Evolutionary conservation across 2,797 vertebrate species (phyloP).

Genomic region (Fistularia tabacaria): DNA sequence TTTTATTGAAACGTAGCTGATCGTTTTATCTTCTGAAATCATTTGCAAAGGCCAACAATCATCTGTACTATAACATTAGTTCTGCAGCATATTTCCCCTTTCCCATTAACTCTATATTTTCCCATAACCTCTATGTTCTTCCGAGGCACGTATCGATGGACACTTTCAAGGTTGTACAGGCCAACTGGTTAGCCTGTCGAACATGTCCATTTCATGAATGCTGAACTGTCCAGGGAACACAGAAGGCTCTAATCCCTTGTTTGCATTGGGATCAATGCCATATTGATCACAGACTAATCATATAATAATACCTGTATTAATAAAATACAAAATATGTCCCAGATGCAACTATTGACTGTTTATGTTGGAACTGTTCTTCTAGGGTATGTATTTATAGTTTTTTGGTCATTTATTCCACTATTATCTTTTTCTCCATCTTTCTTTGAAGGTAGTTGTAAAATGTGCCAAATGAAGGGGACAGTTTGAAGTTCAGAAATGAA

Average conservation of each 20-base stretch:
- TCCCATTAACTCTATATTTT: conserved; percentile 56
- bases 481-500: conserved; percentile 62
- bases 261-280: conserved; percentile 65
- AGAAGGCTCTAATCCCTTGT: conserved; percentile 64
- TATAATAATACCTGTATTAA: conserved; percentile 67
- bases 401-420: conserved; percentile 24
- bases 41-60: too few relatives aligned
- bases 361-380: too few relatives aligned
- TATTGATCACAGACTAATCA: conserved; percentile 72
- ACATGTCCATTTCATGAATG: conserved; percentile 57
- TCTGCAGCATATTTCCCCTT: not conserved
- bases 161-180: conserved; percentile 66
- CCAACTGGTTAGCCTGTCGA: conserved; percentile 59
- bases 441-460: conserved; percentile 16
- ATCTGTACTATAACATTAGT: too few relatives aligned
- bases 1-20: too few relatives aligned
- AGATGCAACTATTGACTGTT: too few relatives aligned
- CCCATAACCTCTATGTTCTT: conserved; percentile 70
- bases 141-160: conserved; percentile 66
- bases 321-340: conserved; percentile 32
- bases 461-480: conserved; percentile 44
- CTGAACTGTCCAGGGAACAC: conserved; percentile 51
- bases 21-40: too few relatives aligned
- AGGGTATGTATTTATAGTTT: too few relatives aligned
- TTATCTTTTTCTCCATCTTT: conserved; percentile 14